Conservation (phyloP, 2,888 invertebrate species). For the Meteorus colon region DNA sequence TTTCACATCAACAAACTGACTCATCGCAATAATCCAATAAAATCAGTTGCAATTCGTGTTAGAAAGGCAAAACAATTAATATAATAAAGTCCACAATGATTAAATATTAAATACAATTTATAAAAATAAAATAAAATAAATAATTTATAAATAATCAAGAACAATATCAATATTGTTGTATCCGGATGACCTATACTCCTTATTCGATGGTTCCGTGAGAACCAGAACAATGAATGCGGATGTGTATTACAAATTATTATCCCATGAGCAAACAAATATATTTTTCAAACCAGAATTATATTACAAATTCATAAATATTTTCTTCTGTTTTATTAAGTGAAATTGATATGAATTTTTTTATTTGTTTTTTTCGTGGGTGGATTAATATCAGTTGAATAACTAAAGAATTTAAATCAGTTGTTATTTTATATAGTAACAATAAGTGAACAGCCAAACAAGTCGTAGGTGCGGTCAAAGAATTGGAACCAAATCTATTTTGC, state of each 20-base stretch:
- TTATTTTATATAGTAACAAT: not conserved
- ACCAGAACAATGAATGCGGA: slow-evolving; percentile 23
- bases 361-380: not conserved
- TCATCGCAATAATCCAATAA: slow-evolving; percentile 10
- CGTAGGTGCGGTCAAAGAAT: slow-evolving; percentile 26
- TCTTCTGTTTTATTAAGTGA: not conserved
- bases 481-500: slow-evolving; percentile 17
- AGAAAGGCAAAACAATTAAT: slow-evolving; percentile 28
- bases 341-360: not conserved
- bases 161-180: slow-evolving; percentile 9
- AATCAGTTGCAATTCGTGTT: not conserved
- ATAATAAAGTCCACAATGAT: not conserved
- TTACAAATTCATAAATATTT: not conserved
- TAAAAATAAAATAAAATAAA: not conserved
- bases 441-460: slow-evolving; percentile 2
- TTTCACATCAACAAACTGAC: not conserved
- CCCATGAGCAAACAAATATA: not conserved
- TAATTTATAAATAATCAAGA: not conserved
- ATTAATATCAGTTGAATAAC: not conserved
- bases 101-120: not conserved
- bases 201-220: slow-evolving; percentile 9
- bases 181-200: slow-evolving; percentile 11
- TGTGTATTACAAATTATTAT: not conserved
- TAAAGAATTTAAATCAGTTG: not conserved
- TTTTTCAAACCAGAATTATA: not conserved